Base-by-base conservation (phyloP, 2,113 vertebrate species). In the Salvator merianae region DNA sequence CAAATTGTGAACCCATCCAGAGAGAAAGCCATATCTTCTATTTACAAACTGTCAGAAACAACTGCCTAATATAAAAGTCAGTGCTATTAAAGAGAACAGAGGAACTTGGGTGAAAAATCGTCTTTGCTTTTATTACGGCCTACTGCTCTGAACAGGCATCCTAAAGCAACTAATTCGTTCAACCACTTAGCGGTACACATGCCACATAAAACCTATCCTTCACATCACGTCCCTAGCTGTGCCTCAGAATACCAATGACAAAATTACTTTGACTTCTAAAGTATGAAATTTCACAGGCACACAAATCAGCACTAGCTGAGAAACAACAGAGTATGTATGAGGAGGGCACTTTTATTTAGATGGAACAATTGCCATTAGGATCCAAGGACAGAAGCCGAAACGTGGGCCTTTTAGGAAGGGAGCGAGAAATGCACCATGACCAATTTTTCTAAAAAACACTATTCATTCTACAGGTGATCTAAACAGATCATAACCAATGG, bases 1-100 rank as follows among this genome's bases (percentile, higher is more conserved):
- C 28, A 47, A 68, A 68, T 30, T 68, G 30, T n/a, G 32, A 53
- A 81, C 5, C 18, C 30, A 53, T 3, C 47, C 32, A 26, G 14
- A 47, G 12, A 34, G 13, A 69, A 80, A 68, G 40, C 5, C 47
- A n/a, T 24, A 53, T 50, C 40, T 14, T 59, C 22, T 83, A 72
- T 82, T 82, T 81, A 85, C 84, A 90, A 93, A 89, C 5, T 88
- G 69, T 87, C 81, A 77, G 77, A 55, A 86, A 90, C 5, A 63
- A 68, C 63, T 84, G 36, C 81, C 90, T 59, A 78, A 83, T 53
- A 62, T 7, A 38, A 2, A 43, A 5, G 75, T 81, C 80, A 77
- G 89, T 34, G 18, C 63, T 24, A 69, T 53, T 38, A 81, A 88
- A 91, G 62, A 66, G 79, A 82, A 87, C 83, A 73, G 43, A 70